A percentile compares a stretch with the other conserved stretches of the same genome.
Conservation (phyloP, 1,140 invertebrate genomes). For the Trichonephila clavipes region DNA sequence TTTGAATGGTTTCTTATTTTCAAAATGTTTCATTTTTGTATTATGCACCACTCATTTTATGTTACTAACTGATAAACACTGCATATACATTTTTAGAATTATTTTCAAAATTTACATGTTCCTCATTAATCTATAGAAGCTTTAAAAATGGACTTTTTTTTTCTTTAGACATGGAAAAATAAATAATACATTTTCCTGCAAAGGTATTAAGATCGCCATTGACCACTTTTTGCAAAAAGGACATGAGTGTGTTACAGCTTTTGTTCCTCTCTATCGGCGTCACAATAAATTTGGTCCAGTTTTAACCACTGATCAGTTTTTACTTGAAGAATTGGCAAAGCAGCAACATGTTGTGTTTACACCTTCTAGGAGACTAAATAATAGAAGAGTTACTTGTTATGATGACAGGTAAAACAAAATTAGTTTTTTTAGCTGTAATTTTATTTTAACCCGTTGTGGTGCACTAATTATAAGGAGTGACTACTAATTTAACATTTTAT, state of each 20-base stretch:
- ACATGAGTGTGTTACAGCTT: conserved; percentile 57
- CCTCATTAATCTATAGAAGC: too few species aligned
- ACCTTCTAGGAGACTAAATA: conserved; percentile 69
- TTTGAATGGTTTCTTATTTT: too few species aligned
- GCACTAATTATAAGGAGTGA: neutral
- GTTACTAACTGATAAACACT: too few species aligned
- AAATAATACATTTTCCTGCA: conserved; percentile 79
- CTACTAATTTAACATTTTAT: neutral
- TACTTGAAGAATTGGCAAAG: conserved; percentile 42
- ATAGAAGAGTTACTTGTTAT: conserved; percentile 62
- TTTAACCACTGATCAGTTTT: conserved; percentile 56
- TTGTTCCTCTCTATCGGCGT: conserved; percentile 59
- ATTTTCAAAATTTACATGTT: too few species aligned
- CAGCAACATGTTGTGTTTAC: conserved; percentile 67
- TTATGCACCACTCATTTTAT: too few species aligned
- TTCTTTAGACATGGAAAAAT: conserved; percentile 80
- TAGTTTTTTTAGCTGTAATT: neutral
- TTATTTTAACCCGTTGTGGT: neutral
- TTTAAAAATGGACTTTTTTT: too few species aligned
- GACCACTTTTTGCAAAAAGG: conserved; percentile 74
- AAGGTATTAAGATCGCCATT: conserved; percentile 79
- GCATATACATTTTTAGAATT: too few species aligned
- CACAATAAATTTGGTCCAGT: neutral
- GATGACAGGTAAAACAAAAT: conserved; percentile 75
- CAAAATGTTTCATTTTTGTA: too few species aligned